phyloP scores from a whole-genome alignment of 2,797 vertebrate genomes.

The Mormyrus hasselquistii region DNA sequence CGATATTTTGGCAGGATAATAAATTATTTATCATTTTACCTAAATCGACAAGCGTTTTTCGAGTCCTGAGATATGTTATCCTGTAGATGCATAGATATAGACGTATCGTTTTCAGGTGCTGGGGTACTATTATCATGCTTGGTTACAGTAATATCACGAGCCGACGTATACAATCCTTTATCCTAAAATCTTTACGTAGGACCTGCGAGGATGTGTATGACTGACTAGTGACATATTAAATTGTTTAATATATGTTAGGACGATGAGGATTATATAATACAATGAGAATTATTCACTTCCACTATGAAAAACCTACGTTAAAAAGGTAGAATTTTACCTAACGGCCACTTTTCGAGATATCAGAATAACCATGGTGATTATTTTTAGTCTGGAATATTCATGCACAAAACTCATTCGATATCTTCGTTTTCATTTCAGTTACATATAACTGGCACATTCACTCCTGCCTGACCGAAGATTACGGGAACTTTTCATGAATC shows the following conservation, averaged over 20 bases:
- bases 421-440: neutral
- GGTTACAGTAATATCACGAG: neutral
- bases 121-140: neutral
- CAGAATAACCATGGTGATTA: neutral
- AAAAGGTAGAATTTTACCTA: neutral
- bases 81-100: neutral
- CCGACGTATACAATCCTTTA: neutral
- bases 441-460: neutral
- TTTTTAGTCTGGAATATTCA: neutral
- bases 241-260: neutral
- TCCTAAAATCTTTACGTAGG: neutral
- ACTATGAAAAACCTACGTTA: neutral
- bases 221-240: neutral
- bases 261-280: neutral
- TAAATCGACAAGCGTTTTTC: neutral
- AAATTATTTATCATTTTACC: neutral
- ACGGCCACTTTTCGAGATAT: neutral
- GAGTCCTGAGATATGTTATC: neutral
- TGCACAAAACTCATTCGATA: neutral
- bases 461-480: neutral
- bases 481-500: constrained; percentile 31
- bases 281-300: neutral
- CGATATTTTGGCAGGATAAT: neutral
- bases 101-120: neutral
- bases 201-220: neutral